Conservation (phyloP, 2,113 vertebrate genomes). For the Eubucco bourcierii region DNA sequence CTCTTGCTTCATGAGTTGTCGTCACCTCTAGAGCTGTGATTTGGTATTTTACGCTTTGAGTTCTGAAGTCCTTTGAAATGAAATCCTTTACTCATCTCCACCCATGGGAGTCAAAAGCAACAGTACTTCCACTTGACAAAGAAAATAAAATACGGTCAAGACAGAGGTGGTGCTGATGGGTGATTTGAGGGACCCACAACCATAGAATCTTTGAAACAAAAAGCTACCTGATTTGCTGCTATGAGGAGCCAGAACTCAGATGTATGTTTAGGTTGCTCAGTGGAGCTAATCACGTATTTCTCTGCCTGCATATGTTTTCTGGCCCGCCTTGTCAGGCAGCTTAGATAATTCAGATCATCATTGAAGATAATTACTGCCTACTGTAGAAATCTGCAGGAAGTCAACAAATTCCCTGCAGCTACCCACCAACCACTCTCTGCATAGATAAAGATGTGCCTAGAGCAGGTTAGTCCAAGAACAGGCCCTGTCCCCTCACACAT, state of each 20-base stretch:
- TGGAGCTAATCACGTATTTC: neutral
- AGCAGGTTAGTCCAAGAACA: neutral
- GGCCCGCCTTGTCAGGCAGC: neutral
- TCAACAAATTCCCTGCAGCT: neutral
- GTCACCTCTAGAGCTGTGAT: neutral
- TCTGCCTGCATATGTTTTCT: neutral
- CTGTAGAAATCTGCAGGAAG: neutral
- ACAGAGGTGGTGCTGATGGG: neutral
- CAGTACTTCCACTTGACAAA: neutral
- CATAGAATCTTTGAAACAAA: neutral
- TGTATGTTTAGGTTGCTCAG: neutral
- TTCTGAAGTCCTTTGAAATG: neutral
- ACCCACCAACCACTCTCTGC: neutral
- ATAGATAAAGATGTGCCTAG: neutral
- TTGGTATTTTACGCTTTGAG: neutral
- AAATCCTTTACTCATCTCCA: neutral
- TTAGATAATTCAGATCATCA: neutral
- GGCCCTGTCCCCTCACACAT: rapidly evolving
- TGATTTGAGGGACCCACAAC: neutral
- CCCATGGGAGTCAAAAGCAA: neutral
- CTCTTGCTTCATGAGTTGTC: neutral
- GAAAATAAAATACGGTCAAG: neutral
- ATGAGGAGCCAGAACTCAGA: neutral
- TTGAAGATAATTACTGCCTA: neutral
- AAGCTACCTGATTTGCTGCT: neutral